A percentile compares a stretch with the other conserved stretches of the same genome.
Conservation (phyloP, 2,113 vertebrate species). For the Canis aureus region DNA sequence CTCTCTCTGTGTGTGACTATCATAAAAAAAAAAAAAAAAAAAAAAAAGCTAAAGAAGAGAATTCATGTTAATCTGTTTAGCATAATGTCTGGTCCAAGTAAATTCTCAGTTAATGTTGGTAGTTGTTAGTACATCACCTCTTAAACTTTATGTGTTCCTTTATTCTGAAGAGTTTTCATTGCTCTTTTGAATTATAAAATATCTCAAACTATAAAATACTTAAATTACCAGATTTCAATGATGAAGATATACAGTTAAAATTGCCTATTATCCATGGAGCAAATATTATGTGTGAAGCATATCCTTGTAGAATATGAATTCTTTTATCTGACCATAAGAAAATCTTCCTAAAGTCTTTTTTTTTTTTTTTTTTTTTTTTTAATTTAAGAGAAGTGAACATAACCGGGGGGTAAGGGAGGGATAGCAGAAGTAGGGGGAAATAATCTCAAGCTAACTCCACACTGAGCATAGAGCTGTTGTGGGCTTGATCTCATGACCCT, state of each 20-base stretch:
- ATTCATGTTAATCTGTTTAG: conserved; percentile 7
- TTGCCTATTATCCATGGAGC: neutral
- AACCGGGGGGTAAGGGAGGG: neutral
- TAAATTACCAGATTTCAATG: neutral
- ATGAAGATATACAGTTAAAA: neutral
- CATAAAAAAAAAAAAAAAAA: too few relatives aligned
- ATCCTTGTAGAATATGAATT: neutral
- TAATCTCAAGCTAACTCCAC: neutral
- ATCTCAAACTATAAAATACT: neutral
- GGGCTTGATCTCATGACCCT: neutral
- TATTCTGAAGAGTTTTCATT: neutral
- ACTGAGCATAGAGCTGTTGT: neutral
- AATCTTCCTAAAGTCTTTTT: neutral
- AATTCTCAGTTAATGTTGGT: conserved; percentile 5
- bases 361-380: too few relatives aligned
- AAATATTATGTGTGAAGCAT: neutral
- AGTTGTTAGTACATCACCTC: neutral
- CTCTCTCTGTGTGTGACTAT: too few relatives aligned
- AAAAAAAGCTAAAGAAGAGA: conserved; percentile 3
- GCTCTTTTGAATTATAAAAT: conserved; percentile 29
- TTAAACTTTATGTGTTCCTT: neutral
- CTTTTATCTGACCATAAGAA: neutral
- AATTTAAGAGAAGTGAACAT: neutral
- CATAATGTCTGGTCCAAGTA: neutral
- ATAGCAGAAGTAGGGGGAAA: neutral